Evolutionary conservation across 2,888 invertebrate species (phyloP).

Genomic region (Patella ulyssiponensis): DNA sequence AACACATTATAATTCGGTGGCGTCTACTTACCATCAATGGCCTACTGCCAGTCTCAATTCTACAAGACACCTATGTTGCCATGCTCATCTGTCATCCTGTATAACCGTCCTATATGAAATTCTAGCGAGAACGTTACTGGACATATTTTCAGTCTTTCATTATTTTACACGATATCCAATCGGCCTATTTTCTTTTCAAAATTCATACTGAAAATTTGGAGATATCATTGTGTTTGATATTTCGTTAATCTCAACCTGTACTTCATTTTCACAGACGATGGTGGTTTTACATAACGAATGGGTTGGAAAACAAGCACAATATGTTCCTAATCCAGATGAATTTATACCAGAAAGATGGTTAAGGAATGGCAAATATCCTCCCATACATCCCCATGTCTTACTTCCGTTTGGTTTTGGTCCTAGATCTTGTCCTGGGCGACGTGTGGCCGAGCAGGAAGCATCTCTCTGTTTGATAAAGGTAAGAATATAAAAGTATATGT

Average conservation of each 20-base stretch:
- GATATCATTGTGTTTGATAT: too few species aligned
- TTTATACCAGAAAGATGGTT: constrained; percentile 62
- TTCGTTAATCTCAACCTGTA: background rate
- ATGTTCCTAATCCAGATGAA: constrained; percentile 76
- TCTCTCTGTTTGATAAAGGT: constrained; percentile 72
- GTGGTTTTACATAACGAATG: constrained; percentile 69
- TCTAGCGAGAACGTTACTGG: too few species aligned
- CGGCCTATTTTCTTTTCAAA: too few species aligned
- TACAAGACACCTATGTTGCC: too few species aligned
- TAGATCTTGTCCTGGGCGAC: constrained; percentile 68
- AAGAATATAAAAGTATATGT: background rate
- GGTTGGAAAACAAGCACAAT: constrained; percentile 70
- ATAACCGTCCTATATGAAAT: too few species aligned
- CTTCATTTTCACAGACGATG: constrained; percentile 57
- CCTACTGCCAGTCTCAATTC: too few species aligned
- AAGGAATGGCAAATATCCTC: constrained; percentile 20
- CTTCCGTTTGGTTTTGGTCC: constrained; percentile 61
- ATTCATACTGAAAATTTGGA: background rate
- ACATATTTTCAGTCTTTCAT: too few species aligned
- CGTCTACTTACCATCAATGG: too few species aligned
- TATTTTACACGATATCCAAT: too few species aligned
- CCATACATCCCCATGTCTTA: constrained; percentile 45
- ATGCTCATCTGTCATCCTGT: too few species aligned
- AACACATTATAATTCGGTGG: too few species aligned
- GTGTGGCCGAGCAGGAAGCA: constrained; percentile 78